Evolutionary conservation across 2,797 vertebrate species (phyloP), one percentile per base, ranked within the genome.

Genomic region (Urosaurus nigricauda): DNA sequence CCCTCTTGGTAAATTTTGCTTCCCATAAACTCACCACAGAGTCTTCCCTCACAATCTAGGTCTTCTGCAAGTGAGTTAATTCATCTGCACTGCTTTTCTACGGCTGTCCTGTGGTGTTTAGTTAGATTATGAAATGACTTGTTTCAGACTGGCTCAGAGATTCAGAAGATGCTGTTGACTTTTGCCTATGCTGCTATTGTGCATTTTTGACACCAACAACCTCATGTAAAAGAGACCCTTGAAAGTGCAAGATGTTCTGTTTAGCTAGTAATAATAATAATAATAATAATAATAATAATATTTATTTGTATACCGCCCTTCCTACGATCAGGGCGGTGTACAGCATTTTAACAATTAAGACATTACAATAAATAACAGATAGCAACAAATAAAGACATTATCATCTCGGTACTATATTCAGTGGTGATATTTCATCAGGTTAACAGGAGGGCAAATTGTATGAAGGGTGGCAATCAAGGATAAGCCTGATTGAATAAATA

Each of bases 1-100:
- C 70, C 70, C 75, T 81, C 58, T 80, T 58, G n/a, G 40, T 47
- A 74, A 79, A 32, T 68, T 71, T 63, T 43, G 29, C 73, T 89
- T 86, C 70, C 47, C 47, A 85, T 81, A 77, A 75, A 65, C 19
- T 82, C 40, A 40, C 32, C 65, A 68, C 58, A 75, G 56, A 86
- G 43, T 56, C 32, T 6, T 47, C 21, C 84, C 56, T 81, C 11
- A 63, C 11, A 63, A 40, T 40, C 78, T 43, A 56, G n/a, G 65
- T 47, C 37, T 87, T 85, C 47, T 68, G 3, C 40, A 85, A 74
- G 11, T 4, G 71, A 70, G 35, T 79, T 35, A 71, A 32, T 60
- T 71, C 9, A 35, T 80, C 47, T 75, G 6, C 37, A 71, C 29
- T 60, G 53, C 43, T 85, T 81, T 73, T 85, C 40, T 35, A 79